These are phyloP conservation scores for Mohoua ochrocephala DNA, from an alignment of 2,113 vertebrate species.

Conservation along the genomic window DNA sequence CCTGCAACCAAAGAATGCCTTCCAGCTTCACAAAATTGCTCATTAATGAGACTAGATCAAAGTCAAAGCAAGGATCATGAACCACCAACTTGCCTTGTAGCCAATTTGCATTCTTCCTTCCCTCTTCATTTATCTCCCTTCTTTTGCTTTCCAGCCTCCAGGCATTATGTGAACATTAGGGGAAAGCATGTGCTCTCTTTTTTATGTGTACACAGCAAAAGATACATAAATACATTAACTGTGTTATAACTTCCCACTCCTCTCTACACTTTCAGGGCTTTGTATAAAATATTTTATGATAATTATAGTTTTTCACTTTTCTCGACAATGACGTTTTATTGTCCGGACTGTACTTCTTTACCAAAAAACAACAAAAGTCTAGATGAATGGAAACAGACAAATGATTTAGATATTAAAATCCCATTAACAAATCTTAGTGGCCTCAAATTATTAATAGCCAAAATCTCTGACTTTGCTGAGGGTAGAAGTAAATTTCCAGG, in stretches of 20 bases:
- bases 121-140: neutral
- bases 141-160: constrained; percentile 2
- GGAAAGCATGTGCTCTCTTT: neutral
- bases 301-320: neutral
- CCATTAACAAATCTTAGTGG: neutral
- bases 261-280: neutral
- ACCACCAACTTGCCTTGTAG: constrained; percentile 19
- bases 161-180: neutral
- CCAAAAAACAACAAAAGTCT: neutral
- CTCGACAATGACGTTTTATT: neutral
- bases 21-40: neutral
- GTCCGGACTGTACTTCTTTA: neutral
- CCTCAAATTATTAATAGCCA: neutral
- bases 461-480: neutral
- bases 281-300: neutral
- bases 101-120: constrained; percentile 37
- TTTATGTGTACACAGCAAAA: neutral
- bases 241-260: neutral
- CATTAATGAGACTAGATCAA: constrained; percentile 37
- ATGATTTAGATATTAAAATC: neutral
- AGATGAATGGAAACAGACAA: neutral
- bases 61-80: constrained; percentile 39
- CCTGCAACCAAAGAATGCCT: neutral
- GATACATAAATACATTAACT: neutral
- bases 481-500: neutral